These are phyloP conservation scores for Smittia sp. DNA, from an alignment of 2,888 invertebrate species.

Conservation along the genomic window DNA sequence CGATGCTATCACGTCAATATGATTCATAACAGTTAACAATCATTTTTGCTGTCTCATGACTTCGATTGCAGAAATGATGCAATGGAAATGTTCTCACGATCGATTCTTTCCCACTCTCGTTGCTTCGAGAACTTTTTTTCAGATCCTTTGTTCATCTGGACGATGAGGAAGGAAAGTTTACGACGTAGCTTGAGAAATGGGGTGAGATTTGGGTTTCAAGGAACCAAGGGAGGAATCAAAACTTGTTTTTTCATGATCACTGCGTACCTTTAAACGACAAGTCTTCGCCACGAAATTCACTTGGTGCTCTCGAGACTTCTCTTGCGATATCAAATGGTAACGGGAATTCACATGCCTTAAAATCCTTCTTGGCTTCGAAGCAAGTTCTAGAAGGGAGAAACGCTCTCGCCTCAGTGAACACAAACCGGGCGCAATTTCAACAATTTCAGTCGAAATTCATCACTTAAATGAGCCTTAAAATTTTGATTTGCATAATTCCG, in stretches of 20 bases:
- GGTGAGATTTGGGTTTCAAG: too few relatives aligned
- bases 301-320: too few relatives aligned
- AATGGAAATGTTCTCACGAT: slow-evolving; percentile 23
- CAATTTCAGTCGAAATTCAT: neutral
- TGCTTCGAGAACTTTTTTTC: neutral
- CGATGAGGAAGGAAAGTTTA: neutral
- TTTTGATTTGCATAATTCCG: neutral
- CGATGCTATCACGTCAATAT: slow-evolving; percentile 9
- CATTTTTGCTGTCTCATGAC: neutral
- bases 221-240: too few relatives aligned
- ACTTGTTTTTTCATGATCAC: too few relatives aligned
- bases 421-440: too few relatives aligned
- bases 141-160: neutral
- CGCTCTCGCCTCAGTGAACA: too few relatives aligned
- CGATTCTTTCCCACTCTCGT: neutral
- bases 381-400: too few relatives aligned
- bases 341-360: too few relatives aligned
- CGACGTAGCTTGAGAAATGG: neutral
- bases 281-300: too few relatives aligned
- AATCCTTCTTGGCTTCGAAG: too few relatives aligned
- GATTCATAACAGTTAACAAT: slow-evolving; percentile 1
- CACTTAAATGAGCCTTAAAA: neutral
- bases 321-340: too few relatives aligned
- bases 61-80: slow-evolving; percentile 11
- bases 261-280: too few relatives aligned